Percentiles rank a stretch among this genome's conserved stretches.
These are phyloP conservation scores for Ginglymostoma cirratum DNA, from an alignment of 2,113 vertebrate species.

Conservation along the genomic window DNA sequence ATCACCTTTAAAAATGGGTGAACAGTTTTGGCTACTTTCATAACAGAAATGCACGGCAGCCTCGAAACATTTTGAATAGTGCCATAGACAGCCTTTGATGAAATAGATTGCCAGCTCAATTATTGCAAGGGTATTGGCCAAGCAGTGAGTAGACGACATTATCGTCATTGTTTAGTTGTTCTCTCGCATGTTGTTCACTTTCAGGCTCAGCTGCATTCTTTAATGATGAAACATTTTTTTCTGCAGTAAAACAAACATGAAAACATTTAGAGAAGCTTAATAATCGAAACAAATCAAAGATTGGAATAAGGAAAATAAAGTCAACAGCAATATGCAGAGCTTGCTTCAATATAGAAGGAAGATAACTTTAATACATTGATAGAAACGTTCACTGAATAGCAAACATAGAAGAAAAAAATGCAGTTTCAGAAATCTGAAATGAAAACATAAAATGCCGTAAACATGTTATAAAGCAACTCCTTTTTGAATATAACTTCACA, in stretches of 20 bases:
- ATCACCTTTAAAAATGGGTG: background rate
- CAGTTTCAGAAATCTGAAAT: background rate
- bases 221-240: background rate
- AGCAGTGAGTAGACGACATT: background rate
- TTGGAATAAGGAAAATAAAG: background rate
- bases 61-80: background rate
- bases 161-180: background rate
- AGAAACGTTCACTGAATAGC: background rate
- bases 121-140: background rate
- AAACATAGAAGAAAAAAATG: background rate
- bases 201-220: no score
- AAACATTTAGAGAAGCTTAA: background rate
- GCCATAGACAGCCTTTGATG: background rate
- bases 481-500: no score
- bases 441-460: background rate
- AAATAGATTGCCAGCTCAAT: background rate
- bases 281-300: background rate
- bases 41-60: no score
- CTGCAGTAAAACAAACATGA: conserved; percentile 2
- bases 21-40: no score
- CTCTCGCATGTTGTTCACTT: background rate
- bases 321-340: no score
- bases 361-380: background rate
- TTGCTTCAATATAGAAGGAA: background rate
- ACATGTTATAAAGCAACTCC: background rate